Evolutionary conservation across 2,888 invertebrate genomes (phyloP), one percentile per base, ranked within the genome.

Genomic region (Rotaria socialis): DNA sequence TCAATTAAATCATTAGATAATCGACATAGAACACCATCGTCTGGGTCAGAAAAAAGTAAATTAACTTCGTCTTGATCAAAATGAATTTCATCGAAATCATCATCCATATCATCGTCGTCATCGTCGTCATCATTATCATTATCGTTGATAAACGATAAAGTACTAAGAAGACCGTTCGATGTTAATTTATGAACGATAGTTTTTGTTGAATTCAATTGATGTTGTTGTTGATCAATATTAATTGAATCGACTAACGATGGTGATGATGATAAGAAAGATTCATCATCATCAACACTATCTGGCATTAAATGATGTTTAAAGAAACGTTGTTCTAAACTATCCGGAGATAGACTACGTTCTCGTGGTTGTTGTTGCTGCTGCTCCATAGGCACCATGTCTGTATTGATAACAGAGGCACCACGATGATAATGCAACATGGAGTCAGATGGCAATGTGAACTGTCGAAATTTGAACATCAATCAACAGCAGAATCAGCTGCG

Each of bases 11-110:
- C 67, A 67, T 19, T 16, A 6, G 67, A 67, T 67, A 67, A 41
- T 67, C 67, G 35, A 67, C 67, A 67, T 19, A 67, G 2, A 35
- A 67, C 35, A 67, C 67, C 67, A 67, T 67, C 67, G 35, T 67
- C 67, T 67, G 67, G 67, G 35, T 67, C 67, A 0, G 67, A 67
- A 47, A 80, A 80, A 24, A 80, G 47, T 43, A 80, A 22, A 80
- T 43, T 80, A 24, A 80, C 43, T 41, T 80, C 80, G 47, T 80
- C 80, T 47, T 43, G 43, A 80, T 80, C 80, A 16, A 80, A 24
- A 47, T 47, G 43, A 80, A 47, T 47, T 24, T 43, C 47, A 80
- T 80, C 43, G 24, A 80, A n/a, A 80, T 47, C 80, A 80, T 80
- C 80, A n/a, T 47, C 80, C 16, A 67, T 3, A 67, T 67, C 67